phyloP scores from a whole-genome alignment of 2,797 vertebrate species.

The Manis crassicaudata region DNA sequence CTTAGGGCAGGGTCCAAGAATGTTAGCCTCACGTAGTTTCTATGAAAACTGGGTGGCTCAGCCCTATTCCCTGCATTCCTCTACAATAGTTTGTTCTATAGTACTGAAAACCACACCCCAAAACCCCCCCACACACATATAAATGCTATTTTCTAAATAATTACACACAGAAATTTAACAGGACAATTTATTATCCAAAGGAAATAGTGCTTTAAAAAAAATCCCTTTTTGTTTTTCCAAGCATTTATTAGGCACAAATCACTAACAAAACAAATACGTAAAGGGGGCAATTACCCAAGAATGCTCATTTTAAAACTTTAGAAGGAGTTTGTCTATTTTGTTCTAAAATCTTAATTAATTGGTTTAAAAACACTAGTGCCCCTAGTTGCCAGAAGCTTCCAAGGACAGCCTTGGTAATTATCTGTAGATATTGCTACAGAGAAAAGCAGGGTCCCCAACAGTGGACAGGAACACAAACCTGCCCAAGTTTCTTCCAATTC shows the following conservation, averaged over 20 bases:
- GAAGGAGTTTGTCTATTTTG: neutral
- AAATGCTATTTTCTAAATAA: neutral
- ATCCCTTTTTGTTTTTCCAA: neutral
- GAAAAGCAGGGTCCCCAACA: neutral
- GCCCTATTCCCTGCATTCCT: no score
- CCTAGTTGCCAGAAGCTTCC: neutral
- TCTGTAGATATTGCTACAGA: rapidly evolving
- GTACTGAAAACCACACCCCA: neutral
- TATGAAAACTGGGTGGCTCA: no score
- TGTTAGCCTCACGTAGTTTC: no score
- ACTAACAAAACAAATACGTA: neutral
- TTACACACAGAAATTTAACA: neutral
- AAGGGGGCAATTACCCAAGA: neutral
- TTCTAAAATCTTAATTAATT: neutral
- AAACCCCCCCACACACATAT: no score
- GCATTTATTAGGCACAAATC: neutral
- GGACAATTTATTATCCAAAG: neutral
- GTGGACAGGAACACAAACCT: rapidly evolving
- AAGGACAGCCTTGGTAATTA: neutral
- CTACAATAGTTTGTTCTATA: neutral
- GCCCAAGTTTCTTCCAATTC: neutral
- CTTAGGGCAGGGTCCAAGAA: no score
- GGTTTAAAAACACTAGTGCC: rapidly evolving
- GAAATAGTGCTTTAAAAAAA: neutral
- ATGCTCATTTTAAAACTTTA: neutral